These are phyloP conservation scores for Trinectes maculatus DNA, from an alignment of 2,113 vertebrate genomes.

Conservation along the genomic window DNA sequence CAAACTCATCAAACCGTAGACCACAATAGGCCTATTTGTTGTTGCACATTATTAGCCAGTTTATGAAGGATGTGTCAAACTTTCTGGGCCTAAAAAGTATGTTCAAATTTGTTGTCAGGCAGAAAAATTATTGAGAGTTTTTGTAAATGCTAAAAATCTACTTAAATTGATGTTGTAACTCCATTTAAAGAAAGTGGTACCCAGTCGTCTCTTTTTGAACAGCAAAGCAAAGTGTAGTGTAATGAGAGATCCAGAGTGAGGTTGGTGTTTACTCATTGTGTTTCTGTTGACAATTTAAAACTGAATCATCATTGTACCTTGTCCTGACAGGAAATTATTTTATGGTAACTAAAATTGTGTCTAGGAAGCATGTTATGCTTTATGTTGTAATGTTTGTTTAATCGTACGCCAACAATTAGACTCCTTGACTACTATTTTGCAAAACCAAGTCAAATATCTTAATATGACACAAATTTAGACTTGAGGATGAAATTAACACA, in stretches of 20 bases:
- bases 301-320: too few relatives aligned
- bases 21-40: not conserved
- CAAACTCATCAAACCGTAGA: too few relatives aligned
- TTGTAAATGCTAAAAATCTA: conserved; percentile 1
- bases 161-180: not conserved
- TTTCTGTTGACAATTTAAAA: not conserved
- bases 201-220: conserved; percentile 23
- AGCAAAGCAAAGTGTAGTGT: conserved; percentile 20
- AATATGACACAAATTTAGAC: too few relatives aligned
- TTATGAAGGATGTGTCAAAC: conserved; percentile 12
- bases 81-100: not conserved
- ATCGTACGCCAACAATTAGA: too few relatives aligned
- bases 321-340: too few relatives aligned
- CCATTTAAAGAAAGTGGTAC: conserved; percentile 1
- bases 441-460: too few relatives aligned
- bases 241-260: conserved; percentile 22
- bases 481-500: too few relatives aligned
- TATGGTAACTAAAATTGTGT: too few relatives aligned
- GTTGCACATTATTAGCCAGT: not conserved
- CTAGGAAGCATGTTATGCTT: too few relatives aligned
- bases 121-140: conserved; percentile 20
- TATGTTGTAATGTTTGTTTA: too few relatives aligned
- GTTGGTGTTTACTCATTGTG: conserved; percentile 29
- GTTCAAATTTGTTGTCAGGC: conserved; percentile 4
- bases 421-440: too few relatives aligned